phyloP scores from a whole-genome alignment of 2,113 vertebrate species.

The Xiphorhynchus elegans region DNA sequence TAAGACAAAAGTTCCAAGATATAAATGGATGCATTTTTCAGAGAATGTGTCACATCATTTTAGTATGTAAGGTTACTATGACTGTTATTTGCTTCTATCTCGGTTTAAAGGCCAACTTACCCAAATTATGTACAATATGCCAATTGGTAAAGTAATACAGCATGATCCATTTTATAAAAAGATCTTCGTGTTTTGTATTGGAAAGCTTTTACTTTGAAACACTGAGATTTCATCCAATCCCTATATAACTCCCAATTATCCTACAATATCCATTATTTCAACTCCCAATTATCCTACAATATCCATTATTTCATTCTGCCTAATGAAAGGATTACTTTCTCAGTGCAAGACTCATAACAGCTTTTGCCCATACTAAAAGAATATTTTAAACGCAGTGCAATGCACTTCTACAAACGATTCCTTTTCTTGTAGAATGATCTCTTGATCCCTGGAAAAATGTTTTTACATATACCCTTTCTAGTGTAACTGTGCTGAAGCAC shows the following conservation, averaged over 20 bases:
- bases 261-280: neutral
- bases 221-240: neutral
- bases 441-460: neutral
- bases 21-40: neutral
- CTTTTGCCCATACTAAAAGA: neutral
- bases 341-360: neutral
- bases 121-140: neutral
- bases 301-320: neutral
- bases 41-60: neutral
- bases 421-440: neutral
- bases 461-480: neutral
- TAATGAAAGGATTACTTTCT: slow-evolving; percentile 9
- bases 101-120: neutral
- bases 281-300: neutral
- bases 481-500: neutral
- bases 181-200: neutral
- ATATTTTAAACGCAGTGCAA: neutral
- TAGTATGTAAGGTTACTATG: neutral
- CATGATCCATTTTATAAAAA: neutral
- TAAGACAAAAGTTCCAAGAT: neutral
- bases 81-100: neutral
- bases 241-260: neutral
- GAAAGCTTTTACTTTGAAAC: slow-evolving; percentile 2
- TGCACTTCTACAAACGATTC: neutral
- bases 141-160: neutral